phyloP scores from a whole-genome alignment of 64 coral and sea anemone genomes.

The Porites australiensis region DNA sequence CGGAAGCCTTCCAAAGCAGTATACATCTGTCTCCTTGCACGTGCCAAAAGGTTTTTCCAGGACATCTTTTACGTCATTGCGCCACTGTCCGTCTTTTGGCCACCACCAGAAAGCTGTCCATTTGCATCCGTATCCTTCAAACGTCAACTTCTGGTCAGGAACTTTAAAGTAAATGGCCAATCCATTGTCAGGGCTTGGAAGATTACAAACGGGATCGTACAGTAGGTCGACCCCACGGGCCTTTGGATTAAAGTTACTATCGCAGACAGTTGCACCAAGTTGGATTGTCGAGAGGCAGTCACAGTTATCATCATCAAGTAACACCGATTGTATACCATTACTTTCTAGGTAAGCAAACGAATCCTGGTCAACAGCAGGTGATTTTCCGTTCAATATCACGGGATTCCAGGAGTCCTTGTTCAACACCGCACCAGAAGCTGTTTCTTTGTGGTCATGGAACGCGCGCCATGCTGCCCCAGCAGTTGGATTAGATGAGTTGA shows the following conservation, averaged over 20 bases:
- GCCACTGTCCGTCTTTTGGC: constrained; percentile 72
- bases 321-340: constrained; percentile 53
- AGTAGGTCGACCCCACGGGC: constrained; percentile 43
- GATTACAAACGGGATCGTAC: constrained; percentile 56
- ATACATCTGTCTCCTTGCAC: constrained; percentile 49
- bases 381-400: constrained; percentile 27
- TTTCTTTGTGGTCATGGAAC: neutral
- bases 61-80: constrained; percentile 34
- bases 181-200: constrained; percentile 62
- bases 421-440: neutral
- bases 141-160: constrained; percentile 23
- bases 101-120: constrained; percentile 86
- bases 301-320: constrained; percentile 72
- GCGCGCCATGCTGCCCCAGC: neutral
- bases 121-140: constrained; percentile 48
- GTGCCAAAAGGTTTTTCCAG: constrained; percentile 61
- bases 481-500: constrained; percentile 9
- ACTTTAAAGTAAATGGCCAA: constrained; percentile 51
- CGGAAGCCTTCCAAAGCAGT: constrained; percentile 76
- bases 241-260: neutral
- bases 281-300: constrained; percentile 72
- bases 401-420: neutral
- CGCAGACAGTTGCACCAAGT: constrained; percentile 55
- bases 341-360: constrained; percentile 58
- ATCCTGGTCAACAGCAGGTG: constrained; percentile 43